These are phyloP conservation scores for Coelopa frigida DNA, from an alignment of 1,140 invertebrate genomes.

Conservation along the genomic window DNA sequence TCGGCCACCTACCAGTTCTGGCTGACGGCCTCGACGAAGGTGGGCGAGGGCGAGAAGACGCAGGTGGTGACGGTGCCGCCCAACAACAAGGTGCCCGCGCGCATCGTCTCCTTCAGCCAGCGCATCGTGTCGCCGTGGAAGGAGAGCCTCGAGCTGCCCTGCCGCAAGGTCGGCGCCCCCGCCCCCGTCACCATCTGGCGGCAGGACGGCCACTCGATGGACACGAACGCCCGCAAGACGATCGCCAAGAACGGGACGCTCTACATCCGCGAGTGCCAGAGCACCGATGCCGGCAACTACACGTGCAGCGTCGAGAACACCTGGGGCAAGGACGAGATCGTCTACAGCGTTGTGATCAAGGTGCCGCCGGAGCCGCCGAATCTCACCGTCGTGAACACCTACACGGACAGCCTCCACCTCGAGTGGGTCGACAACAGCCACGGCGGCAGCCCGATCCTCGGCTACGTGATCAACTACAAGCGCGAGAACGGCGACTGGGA, in stretches of 20 bases:
- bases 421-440: conserved; percentile 63
- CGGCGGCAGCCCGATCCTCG: conserved; percentile 64
- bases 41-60: conserved; percentile 74
- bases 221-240: conserved; percentile 60
- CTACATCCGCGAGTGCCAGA: conserved; percentile 62
- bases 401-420: conserved; percentile 60
- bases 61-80: conserved; percentile 67
- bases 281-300: conserved; percentile 82
- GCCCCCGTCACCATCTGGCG: conserved; percentile 66
- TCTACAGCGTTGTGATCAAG: conserved; percentile 60
- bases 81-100: conserved; percentile 70
- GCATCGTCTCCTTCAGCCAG: conserved; percentile 74
- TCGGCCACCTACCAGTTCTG: conserved; percentile 70
- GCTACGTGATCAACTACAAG: conserved; percentile 82
- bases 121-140: conserved; percentile 76
- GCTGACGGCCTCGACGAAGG: conserved; percentile 70
- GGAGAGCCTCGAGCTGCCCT: conserved; percentile 68
- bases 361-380: conserved; percentile 62
- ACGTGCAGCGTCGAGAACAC: conserved; percentile 75
- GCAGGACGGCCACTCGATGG: conserved; percentile 60
- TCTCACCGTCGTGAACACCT: conserved; percentile 61
- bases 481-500: conserved; percentile 84
- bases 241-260: conserved; percentile 61
- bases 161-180: conserved; percentile 72
- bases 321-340: conserved; percentile 77